Evolutionary conservation across 1,140 invertebrate species (phyloP), one percentile per base, ranked within the genome.

Genomic region (Eciton burchellii): DNA sequence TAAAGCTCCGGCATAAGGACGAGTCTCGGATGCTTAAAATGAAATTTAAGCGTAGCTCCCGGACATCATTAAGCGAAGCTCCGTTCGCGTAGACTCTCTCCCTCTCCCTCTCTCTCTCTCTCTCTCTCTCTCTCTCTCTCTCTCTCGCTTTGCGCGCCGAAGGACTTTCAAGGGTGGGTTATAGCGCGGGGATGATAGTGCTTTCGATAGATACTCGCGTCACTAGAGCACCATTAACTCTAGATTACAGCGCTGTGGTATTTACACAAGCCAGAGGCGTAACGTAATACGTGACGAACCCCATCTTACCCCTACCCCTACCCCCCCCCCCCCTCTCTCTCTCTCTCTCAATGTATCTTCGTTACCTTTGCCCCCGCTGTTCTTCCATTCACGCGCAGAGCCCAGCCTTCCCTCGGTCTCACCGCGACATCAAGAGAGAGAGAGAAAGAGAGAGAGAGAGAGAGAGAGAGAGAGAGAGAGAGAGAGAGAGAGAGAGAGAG

Each of bases 241-340:
- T 90, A 90, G 91, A 91, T 91, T 91, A 91, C 90, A 90, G 83
- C 87, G 84, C 82, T 88, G 84, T 82, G 89, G 87, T 91, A 89
- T 91, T 91, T 91, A 90, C 88, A 84, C 84, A 91, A 85, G 79
- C 82, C 86, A 84, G 88, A 84, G 87, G 84, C 83, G 90, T 87
- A 88, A 90, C 84, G 90, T 91, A 90, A 91, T 91, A 90, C 91
- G 71, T 29, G 52, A 57, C 41, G 73, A 45, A n/a, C 74, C 74
- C 35, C 52, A 35, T 79, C 83, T 83, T 88, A 74, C 71, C 85
- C 49, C 41, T 68, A 56, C 66, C 47, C 56, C 21, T 59, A 12
- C 47, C 21, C 70, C 24, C 14, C 59, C 52, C 19, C 12, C 1
- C 19, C 16, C 41, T 16, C 47, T n/a, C n/a, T n/a, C n/a, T n/a